A percentile compares a stretch with the other conserved stretches of the same genome.
Conservation (phyloP, 2,797 vertebrate species). For the Lacerta bilineata region DNA sequence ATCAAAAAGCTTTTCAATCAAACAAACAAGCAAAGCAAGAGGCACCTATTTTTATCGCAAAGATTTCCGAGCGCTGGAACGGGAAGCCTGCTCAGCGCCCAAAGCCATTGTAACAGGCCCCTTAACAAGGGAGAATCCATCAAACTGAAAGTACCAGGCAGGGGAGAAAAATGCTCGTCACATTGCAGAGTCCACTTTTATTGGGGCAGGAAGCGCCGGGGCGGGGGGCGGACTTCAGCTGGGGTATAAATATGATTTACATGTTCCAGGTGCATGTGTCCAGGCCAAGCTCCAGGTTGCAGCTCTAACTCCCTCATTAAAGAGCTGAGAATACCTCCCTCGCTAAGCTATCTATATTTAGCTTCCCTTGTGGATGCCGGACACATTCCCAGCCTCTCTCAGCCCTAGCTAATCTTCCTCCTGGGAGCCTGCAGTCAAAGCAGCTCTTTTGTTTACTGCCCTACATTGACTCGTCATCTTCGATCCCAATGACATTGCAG, state of each 20-base stretch:
- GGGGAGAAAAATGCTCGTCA: neutral
- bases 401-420: constrained; percentile 30
- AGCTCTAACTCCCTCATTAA: constrained; percentile 24
- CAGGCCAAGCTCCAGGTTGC: constrained; percentile 27
- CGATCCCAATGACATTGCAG: neutral
- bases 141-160: neutral
- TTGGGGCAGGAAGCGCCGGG: neutral
- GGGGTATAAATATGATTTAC: constrained; percentile 27
- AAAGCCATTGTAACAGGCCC: neutral
- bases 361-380: constrained; percentile 16
- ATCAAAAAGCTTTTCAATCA: neutral
- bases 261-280: constrained; percentile 30
- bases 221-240: neutral
- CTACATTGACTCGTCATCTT: neutral
- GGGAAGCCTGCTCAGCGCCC: neutral
- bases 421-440: constrained; percentile 24
- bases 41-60: neutral
- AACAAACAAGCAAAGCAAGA: neutral
- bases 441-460: constrained; percentile 23
- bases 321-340: constrained; percentile 31
- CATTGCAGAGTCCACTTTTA: constrained; percentile 7
- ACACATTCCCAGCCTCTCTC: constrained; percentile 28
- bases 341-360: constrained; percentile 35
- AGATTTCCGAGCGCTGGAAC: neutral
- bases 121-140: neutral